Base-by-base conservation (phyloP, 2,797 vertebrate genomes). In the Brachymystax lenok region DNA sequence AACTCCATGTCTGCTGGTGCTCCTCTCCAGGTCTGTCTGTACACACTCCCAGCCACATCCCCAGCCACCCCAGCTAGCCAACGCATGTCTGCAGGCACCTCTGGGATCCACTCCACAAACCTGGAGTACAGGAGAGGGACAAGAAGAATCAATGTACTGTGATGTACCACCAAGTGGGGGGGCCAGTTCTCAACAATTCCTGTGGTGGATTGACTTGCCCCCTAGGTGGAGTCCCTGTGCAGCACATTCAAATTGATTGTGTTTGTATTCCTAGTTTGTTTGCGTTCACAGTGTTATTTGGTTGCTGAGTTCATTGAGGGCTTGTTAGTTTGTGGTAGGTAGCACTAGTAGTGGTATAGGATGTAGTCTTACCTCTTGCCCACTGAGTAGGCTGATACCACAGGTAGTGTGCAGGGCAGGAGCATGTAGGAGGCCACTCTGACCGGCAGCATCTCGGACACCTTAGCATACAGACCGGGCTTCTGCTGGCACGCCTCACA, bases 81-180 rank as follows among this genome's bases (percentile, higher is more conserved):
- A 77, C 92, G 89, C 28, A 96, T 85, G 1, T 97, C 96, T 33
- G 93, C 92, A 0, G 95, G 95, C 64, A 97, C 95, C 80, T 97
- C 96, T 7, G 96, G 96, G 84, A 98, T 95, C 96, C 96, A 97
- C 84, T 96, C 96, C 50, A 97, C 89, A 71, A 98, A 87, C 84
- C 96, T 97, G 82, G 5, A 77, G 46, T 17, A 79, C 50, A 61
- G 12, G n/a, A 35, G 2, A 24, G 51, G 17, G 28, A 28, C 28
- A 5, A 19, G 4, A 10, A 28, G 16, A 16, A 17, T 6, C 13
- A 73, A 68, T 68, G 27, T 30, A 19, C 66, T 16, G 4, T 68
- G 27, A 46, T 12, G 30, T 35, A 19, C 4, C 66, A n/a, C 14
- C 35, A 46, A 7, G 35, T 7, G 35, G 40, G 40, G 40, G 10